phyloP scores from a whole-genome alignment of 2,797 vertebrate genomes.

The Garrulus glandarius region DNA sequence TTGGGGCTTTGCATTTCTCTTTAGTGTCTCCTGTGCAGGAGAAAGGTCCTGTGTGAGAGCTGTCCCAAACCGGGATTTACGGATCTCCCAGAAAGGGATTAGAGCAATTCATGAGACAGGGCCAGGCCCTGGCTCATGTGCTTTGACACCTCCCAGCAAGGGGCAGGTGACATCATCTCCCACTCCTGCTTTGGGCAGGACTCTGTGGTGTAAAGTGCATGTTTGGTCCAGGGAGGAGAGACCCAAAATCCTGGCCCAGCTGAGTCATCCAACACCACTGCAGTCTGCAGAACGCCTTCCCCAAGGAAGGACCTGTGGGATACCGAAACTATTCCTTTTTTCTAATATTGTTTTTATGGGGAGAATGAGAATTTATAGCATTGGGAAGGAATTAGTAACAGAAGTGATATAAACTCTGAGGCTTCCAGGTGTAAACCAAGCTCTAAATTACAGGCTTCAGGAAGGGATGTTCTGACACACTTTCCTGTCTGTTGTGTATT shows the following conservation, averaged over 20 bases:
- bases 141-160: not conserved
- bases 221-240: not conserved
- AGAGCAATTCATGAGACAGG: not conserved
- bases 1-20: not conserved
- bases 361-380: not conserved
- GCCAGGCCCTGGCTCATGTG: fast-evolving
- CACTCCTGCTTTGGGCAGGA: not conserved
- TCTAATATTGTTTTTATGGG: not conserved
- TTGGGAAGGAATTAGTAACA: not conserved
- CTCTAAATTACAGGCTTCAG: not conserved
- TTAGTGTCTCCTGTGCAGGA: not conserved
- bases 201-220: not conserved
- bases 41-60: not conserved
- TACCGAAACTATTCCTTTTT: not conserved
- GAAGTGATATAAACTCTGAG: not conserved
- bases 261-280: not conserved
- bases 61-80: not conserved
- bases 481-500: not conserved
- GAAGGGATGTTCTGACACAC: not conserved
- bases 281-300: not conserved
- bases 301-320: not conserved
- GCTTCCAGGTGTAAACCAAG: not conserved
- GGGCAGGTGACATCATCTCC: fast-evolving
- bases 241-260: not conserved
- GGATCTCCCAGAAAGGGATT: not conserved